These are phyloP conservation scores for Cotesia vestalis DNA, from an alignment of 1,140 invertebrate species.

Conservation along the genomic window DNA sequence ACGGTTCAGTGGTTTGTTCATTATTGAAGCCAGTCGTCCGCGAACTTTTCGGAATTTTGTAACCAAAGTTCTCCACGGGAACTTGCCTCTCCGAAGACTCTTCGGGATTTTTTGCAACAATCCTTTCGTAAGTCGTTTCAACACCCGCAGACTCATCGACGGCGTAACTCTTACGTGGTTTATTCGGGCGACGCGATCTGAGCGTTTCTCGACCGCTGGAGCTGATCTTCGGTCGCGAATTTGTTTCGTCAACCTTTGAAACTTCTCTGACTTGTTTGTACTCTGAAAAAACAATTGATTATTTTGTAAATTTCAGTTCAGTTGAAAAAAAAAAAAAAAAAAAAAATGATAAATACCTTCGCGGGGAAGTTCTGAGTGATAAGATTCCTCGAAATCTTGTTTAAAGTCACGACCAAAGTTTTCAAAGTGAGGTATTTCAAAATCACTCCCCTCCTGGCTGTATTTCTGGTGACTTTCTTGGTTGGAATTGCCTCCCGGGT, in stretches of 20 bases:
- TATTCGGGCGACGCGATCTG: too few species aligned
- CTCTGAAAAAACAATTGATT: constrained; percentile 41
- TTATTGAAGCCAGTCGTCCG: constrained; percentile 38
- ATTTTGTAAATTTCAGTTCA: not conserved
- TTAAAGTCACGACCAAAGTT: constrained; percentile 46
- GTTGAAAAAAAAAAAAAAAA: not conserved
- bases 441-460: constrained; percentile 45
- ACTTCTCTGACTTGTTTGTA: constrained; percentile 42
- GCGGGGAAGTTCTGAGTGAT: constrained; percentile 45
- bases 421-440: not conserved
- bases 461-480: constrained; percentile 38
- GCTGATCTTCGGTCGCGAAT: not conserved
- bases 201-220: too few species aligned
- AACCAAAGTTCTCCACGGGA: constrained; percentile 43
- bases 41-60: constrained; percentile 43
- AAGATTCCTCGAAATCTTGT: constrained; percentile 52
- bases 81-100: not conserved
- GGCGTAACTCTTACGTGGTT: too few species aligned
- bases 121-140: too few species aligned
- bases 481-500: not conserved
- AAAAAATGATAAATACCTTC: constrained; percentile 43
- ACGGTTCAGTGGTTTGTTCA: constrained; percentile 34
- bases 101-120: constrained; percentile 1
- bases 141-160: too few species aligned
- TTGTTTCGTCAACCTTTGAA: constrained; percentile 41